phyloP scores from a whole-genome alignment of 1,140 invertebrate species.

The Lepeophtheirus salmonis region DNA sequence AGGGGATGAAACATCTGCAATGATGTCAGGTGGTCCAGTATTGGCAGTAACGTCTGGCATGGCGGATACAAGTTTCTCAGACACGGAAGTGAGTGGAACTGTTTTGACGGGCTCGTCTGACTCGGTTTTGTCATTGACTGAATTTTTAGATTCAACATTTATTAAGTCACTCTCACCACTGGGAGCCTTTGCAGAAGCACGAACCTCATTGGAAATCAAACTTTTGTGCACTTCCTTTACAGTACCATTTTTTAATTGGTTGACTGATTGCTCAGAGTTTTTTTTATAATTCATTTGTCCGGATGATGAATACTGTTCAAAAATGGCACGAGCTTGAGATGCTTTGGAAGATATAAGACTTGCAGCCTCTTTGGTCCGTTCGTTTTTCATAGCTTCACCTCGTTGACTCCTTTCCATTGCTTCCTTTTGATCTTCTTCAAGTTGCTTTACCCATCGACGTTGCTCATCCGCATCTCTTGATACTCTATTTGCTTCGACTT shows the following conservation, averaged over 20 bases:
- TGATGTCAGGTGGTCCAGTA: constrained; percentile 1
- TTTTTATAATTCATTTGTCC: background rate
- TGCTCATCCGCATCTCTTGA: background rate
- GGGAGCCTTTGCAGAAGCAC: background rate
- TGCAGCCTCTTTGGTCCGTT: constrained; percentile 16
- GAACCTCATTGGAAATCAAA: background rate
- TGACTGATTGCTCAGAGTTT: too few species aligned
- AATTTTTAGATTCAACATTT: background rate
- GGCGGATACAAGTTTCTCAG: too few species aligned
- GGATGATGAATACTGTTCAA: background rate
- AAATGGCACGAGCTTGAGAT: background rate
- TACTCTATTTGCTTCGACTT: background rate
- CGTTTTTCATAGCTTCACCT: constrained; percentile 9
- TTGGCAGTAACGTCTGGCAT: constrained; percentile 29
- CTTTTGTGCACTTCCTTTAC: too few species aligned
- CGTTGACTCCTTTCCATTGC: constrained; percentile 1
- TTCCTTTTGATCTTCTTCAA: background rate
- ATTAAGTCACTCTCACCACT: too few species aligned
- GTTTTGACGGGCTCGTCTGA: too few species aligned
- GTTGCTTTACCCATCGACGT: background rate
- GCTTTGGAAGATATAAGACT: background rate
- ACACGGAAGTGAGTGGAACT: too few species aligned
- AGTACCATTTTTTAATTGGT: too few species aligned
- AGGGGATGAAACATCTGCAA: background rate
- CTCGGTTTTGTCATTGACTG: background rate